These are phyloP conservation scores for Prunella strophiata DNA, from an alignment of 2,797 vertebrate species.

Conservation along the genomic window DNA sequence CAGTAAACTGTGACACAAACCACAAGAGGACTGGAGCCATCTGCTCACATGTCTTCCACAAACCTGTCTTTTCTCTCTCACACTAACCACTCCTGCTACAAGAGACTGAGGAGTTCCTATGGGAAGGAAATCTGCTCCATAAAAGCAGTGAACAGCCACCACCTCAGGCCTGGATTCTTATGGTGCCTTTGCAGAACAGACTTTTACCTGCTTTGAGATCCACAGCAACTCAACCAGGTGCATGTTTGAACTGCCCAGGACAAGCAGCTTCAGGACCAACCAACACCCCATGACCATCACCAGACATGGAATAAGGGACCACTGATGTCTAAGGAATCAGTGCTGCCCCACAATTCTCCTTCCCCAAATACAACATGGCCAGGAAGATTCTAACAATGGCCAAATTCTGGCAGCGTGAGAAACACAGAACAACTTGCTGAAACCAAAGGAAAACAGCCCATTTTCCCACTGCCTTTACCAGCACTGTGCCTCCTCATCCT, in stretches of 20 bases:
- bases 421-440: background rate
- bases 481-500: background rate
- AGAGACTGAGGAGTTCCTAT: background rate
- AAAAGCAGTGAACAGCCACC: accelerated
- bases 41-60: background rate
- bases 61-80: background rate
- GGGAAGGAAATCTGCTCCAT: background rate
- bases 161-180: background rate
- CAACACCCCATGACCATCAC: background rate
- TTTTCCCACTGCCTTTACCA: background rate
- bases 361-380: accelerated
- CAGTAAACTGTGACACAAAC: background rate
- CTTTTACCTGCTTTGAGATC: background rate
- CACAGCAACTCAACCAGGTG: too few relatives aligned
- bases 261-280: accelerated
- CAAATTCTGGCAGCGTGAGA: background rate
- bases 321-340: background rate
- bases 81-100: background rate
- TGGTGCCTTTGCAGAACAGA: accelerated
- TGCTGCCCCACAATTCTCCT: background rate
- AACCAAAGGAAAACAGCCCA: accelerated
- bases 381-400: accelerated
- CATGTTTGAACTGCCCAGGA: background rate
- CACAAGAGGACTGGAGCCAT: background rate
- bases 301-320: background rate